phyloP scores from a whole-genome alignment of 2,888 invertebrate genomes.

The Leptinotarsa rubiginosa region DNA sequence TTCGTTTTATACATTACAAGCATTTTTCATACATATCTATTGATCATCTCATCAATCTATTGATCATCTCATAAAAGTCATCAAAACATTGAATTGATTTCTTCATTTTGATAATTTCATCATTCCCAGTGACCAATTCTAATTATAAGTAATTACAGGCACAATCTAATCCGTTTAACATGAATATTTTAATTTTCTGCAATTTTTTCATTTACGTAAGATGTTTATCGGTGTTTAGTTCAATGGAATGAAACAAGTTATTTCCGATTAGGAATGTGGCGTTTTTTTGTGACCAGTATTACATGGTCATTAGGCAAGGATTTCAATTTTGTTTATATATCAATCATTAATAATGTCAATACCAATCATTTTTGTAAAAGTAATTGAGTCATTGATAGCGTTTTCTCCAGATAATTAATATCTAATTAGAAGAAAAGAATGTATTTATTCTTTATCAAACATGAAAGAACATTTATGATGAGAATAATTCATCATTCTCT shows the following conservation, averaged over 20 bases:
- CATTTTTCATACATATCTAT: too few species aligned
- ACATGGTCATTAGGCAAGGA: constrained; percentile 12
- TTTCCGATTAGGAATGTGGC: constrained; percentile 5
- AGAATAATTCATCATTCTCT: too few species aligned
- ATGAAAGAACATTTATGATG: too few species aligned
- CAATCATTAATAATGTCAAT: constrained; percentile 12
- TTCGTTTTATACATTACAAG: too few species aligned
- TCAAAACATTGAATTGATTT: neutral
- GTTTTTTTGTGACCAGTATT: constrained; percentile 1
- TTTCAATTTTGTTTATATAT: neutral
- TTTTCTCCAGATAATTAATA: neutral
- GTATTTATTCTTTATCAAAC: neutral
- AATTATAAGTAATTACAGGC: neutral
- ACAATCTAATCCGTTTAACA: neutral
- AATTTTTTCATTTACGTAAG: constrained; percentile 15
- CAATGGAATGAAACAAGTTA: constrained; percentile 7
- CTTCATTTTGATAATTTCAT: neutral
- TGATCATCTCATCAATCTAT: too few species aligned
- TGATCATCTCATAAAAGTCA: neutral
- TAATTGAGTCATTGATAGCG: neutral
- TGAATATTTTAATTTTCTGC: constrained; percentile 11
- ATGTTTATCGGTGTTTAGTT: constrained; percentile 7
- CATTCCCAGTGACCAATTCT: neutral
- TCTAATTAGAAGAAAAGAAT: neutral
- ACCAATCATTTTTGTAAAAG: neutral